phyloP scores from a whole-genome alignment of 2,113 vertebrate genomes.

The Malurus cyaneus region DNA sequence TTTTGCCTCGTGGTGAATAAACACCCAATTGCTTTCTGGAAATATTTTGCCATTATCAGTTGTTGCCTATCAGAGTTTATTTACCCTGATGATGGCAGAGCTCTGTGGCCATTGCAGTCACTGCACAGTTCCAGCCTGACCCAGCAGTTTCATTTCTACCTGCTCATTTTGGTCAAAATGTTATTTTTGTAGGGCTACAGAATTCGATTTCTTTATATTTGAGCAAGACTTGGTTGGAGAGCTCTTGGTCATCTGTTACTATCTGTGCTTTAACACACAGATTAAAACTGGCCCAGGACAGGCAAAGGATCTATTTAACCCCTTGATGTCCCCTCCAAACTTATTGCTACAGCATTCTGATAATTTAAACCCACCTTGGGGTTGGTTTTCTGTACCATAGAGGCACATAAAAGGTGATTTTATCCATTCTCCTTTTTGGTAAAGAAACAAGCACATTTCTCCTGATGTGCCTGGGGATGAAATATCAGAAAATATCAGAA shows the following conservation, averaged over 20 bases:
- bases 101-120: background rate
- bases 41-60: background rate
- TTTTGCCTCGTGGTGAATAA: background rate
- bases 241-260: background rate
- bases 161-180: background rate
- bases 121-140: background rate
- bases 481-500: no score
- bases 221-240: background rate
- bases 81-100: background rate
- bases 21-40: background rate
- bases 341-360: background rate
- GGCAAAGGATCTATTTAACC: background rate
- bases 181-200: background rate
- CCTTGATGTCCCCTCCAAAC: background rate
- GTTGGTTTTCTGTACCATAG: background rate
- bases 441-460: background rate
- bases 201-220: background rate
- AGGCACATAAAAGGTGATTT: background rate
- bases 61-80: background rate
- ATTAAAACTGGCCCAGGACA: background rate
- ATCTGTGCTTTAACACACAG: background rate
- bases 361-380: background rate
- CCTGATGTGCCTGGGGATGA: background rate
- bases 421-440: background rate
- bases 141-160: background rate